These are phyloP conservation scores for Drepanosiphum platanoidis DNA, from an alignment of 2,888 invertebrate genomes.

Conservation along the genomic window DNA sequence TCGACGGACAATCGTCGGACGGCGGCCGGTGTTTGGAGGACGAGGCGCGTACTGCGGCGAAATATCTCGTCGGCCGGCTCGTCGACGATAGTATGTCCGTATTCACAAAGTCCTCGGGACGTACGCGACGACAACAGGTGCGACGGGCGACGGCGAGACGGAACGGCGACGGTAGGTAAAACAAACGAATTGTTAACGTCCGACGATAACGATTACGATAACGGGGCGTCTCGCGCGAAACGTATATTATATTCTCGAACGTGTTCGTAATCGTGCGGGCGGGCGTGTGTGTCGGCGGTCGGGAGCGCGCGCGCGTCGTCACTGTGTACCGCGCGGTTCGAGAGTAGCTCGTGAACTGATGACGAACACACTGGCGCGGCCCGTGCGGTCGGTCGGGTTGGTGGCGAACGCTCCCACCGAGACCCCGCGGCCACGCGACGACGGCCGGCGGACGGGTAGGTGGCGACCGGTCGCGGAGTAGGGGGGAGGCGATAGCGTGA, in stretches of 20 bases:
- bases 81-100: background rate
- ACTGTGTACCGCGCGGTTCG: slow-evolving; percentile 38
- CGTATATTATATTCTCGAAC: slow-evolving; percentile 28
- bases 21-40: too few relatives aligned
- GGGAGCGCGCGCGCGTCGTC: background rate
- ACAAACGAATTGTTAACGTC: too few relatives aligned
- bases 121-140: too few relatives aligned
- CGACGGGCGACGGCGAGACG: background rate
- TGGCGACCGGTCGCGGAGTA: slow-evolving; percentile 16
- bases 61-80: background rate
- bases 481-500: slow-evolving; percentile 48
- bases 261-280: slow-evolving; percentile 5
- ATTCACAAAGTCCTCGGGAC: too few relatives aligned
- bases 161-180: too few relatives aligned
- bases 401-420: slow-evolving; percentile 50
- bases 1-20: too few relatives aligned
- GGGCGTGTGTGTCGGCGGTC: background rate
- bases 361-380: slow-evolving; percentile 50
- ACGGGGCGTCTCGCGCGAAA: too few relatives aligned
- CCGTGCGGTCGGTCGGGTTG: slow-evolving; percentile 37
- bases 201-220: too few relatives aligned
- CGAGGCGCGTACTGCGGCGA: background rate
- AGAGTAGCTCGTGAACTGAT: slow-evolving; percentile 60
- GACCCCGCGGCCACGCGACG: slow-evolving; percentile 15
- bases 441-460: slow-evolving; percentile 25